phyloP scores from a whole-genome alignment of 2,113 vertebrate genomes.

The Oreochromis niloticus region DNA sequence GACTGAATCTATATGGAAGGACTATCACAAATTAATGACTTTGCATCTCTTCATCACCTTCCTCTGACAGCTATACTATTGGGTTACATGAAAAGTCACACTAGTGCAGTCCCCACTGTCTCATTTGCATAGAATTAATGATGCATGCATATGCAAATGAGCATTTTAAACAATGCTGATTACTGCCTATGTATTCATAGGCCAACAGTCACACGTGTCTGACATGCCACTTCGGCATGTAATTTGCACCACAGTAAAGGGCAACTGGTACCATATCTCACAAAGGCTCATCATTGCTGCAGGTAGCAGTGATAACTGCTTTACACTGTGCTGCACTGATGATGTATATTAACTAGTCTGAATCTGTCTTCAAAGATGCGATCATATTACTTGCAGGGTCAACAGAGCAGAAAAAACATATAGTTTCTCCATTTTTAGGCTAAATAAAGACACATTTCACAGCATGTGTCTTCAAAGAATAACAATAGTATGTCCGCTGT shows the following conservation, averaged over 20 bases:
- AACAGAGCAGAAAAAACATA: background rate
- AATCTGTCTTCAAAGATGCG: background rate
- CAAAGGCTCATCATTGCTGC: conserved; percentile 45
- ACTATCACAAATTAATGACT: conserved; percentile 56
- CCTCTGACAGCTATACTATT: conserved; percentile 64
- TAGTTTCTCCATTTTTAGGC: background rate
- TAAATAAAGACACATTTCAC: background rate
- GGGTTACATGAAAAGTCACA: conserved; percentile 68
- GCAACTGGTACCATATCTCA: conserved; percentile 48
- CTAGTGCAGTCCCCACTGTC: conserved; percentile 38
- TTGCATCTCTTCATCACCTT: conserved; percentile 66
- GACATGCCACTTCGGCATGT: conserved; percentile 70
- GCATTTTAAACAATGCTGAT: conserved; percentile 76
- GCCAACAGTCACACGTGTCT: conserved; percentile 73
- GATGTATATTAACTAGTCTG: conserved; percentile 37
- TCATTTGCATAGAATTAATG: conserved; percentile 77
- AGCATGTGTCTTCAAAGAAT: background rate
- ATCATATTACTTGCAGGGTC: background rate
- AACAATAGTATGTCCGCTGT: background rate
- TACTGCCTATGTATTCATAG: conserved; percentile 75
- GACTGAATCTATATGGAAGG: conserved; percentile 33
- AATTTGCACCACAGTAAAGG: conserved; percentile 70
- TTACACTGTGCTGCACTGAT: conserved; percentile 5
- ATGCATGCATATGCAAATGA: conserved; percentile 76
- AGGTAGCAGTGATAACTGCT: conserved; percentile 35